A percentile compares a stretch with the other conserved stretches of the same genome.
Conservation (phyloP, 2,888 invertebrate genomes). For the Neoascia interrupta region DNA sequence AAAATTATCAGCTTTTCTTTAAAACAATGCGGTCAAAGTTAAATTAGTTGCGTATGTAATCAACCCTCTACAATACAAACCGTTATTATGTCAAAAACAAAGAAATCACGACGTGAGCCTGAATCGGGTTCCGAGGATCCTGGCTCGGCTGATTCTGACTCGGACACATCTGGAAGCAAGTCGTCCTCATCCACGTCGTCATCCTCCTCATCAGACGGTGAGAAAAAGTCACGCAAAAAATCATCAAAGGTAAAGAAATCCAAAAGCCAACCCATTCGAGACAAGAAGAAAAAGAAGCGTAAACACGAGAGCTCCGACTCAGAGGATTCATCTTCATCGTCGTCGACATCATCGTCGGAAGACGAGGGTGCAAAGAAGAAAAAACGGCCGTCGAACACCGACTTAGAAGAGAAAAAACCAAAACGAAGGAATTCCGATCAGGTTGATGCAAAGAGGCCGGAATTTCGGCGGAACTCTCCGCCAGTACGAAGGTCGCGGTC, state of each 20-base stretch:
- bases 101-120: slow-evolving; percentile 39
- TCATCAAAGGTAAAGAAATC: slow-evolving; percentile 22
- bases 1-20: no score
- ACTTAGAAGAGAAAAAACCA: slow-evolving; percentile 23
- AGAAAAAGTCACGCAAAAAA: slow-evolving; percentile 15
- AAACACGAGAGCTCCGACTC: slow-evolving; percentile 57
- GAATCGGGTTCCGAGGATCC: slow-evolving; percentile 32
- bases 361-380: slow-evolving; percentile 22
- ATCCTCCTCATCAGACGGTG: slow-evolving; percentile 37
- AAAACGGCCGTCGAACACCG: neutral
- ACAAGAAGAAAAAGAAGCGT: slow-evolving; percentile 41
- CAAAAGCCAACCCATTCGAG: slow-evolving; percentile 19
- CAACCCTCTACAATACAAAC: no score
- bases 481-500: slow-evolving; percentile 15
- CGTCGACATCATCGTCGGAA: slow-evolving; percentile 22
- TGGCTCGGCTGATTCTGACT: slow-evolving; percentile 40
- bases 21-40: no score
- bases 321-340: slow-evolving; percentile 45
- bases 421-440: slow-evolving; percentile 13
- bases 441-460: slow-evolving; percentile 6
- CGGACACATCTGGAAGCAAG: slow-evolving; percentile 41
- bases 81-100: slow-evolving; percentile 64
- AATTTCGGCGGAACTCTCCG: slow-evolving; percentile 20
- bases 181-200: slow-evolving; percentile 63
- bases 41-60: no score